These are phyloP conservation scores for Armadillidium nasatum DNA, from an alignment of 1,140 invertebrate species.

Conservation along the genomic window DNA sequence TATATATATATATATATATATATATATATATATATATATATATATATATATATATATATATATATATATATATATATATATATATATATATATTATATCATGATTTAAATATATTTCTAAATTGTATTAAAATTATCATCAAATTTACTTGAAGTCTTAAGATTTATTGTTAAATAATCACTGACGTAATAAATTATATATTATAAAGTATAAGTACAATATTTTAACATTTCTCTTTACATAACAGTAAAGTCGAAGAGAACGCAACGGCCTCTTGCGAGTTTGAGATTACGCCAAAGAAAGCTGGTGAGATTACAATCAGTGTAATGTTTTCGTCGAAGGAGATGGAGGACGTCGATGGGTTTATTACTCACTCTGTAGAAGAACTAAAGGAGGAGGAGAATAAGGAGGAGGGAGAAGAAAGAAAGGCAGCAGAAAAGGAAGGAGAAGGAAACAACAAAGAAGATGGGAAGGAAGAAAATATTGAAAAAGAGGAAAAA, in stretches of 20 bases:
- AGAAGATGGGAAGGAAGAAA: neutral
- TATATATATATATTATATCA: too few relatives aligned
- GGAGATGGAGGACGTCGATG: neutral
- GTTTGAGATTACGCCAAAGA: neutral
- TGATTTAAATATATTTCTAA: too few relatives aligned
- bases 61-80: too few relatives aligned
- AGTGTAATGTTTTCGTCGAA: neutral
- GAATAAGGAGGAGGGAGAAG: neutral
- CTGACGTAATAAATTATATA: too few relatives aligned
- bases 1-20: constrained; percentile 12
- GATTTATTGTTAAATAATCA: too few relatives aligned
- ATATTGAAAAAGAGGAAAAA: too few relatives aligned
- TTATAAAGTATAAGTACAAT: too few relatives aligned
- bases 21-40: constrained; percentile 14
- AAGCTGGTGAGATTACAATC: neutral
- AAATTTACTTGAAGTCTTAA: too few relatives aligned
- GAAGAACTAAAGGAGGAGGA: neutral
- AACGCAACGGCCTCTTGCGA: neutral
- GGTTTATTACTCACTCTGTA: neutral
- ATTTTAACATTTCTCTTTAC: too few relatives aligned
- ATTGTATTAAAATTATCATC: too few relatives aligned
- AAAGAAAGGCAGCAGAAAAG: neutral
- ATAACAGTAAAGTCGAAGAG: neutral
- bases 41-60: constrained; percentile 8
- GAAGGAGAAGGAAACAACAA: neutral